Percentiles rank a stretch among this genome's conserved stretches.
Evolutionary conservation across 2,888 invertebrate species (phyloP).

Genomic region (Lissocephala sabroskyi): DNA sequence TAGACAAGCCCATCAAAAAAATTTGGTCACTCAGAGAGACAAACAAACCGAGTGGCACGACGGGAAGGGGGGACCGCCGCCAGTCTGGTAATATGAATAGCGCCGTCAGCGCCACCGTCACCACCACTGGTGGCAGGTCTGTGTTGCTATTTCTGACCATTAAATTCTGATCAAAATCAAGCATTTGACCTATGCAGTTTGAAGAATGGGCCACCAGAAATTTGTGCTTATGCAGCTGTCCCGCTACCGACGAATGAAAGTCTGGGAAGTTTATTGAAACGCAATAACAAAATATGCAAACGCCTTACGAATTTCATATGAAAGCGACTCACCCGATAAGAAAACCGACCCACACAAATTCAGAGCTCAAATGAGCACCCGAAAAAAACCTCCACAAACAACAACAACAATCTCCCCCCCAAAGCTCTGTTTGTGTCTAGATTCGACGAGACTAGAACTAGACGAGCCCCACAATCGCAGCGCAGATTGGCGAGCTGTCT

Average conservation of each 20-base stretch:
- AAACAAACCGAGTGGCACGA: no score
- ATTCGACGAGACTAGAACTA: slow-evolving; percentile 12
- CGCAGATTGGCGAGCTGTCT: no score
- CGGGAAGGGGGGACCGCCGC: neutral
- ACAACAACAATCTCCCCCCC: slow-evolving; percentile 57
- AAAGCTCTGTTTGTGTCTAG: slow-evolving; percentile 58
- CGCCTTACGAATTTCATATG: neutral
- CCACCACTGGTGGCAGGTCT: no score
- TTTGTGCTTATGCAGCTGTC: slow-evolving; percentile 18
- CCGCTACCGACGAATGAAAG: slow-evolving; percentile 25
- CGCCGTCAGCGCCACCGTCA: slow-evolving; percentile 6
- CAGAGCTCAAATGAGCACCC: no score
- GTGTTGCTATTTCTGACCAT: neutral
- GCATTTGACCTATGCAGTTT: slow-evolving; percentile 50
- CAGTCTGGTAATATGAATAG: neutral
- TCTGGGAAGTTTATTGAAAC: slow-evolving; percentile 21
- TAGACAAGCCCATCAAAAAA: neutral
- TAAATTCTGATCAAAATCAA: slow-evolving; percentile 1
- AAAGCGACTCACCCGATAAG: no score
- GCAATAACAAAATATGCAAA: slow-evolving; percentile 2
- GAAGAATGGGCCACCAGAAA: slow-evolving; percentile 9
- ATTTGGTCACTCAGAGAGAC: no score
- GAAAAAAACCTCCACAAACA: slow-evolving; percentile 1
- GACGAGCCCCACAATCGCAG: no score
- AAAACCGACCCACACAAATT: slow-evolving; percentile 2